phyloP scores from a whole-genome alignment of 2,113 vertebrate genomes.

The Phainopepla nitens region DNA sequence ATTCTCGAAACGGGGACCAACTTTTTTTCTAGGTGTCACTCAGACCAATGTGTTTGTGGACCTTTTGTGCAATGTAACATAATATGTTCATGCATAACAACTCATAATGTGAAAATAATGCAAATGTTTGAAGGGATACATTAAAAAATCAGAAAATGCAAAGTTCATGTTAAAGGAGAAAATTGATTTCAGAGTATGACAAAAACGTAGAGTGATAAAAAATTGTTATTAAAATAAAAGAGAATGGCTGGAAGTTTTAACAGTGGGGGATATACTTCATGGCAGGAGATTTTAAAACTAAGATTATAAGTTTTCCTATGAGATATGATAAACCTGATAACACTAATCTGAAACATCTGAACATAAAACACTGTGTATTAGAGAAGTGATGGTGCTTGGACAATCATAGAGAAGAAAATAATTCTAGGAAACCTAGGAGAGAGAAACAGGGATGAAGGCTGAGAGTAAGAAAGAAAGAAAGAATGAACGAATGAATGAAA shows the following conservation, averaged over 20 bases:
- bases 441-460: neutral
- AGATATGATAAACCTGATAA: neutral
- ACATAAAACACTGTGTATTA: neutral
- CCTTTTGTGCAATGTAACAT: neutral
- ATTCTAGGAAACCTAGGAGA: neutral
- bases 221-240: neutral
- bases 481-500: neutral
- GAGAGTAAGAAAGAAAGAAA: neutral
- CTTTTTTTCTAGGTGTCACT: neutral
- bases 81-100: neutral
- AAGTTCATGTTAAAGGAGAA: neutral
- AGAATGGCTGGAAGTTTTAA: neutral
- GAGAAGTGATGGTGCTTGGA: neutral
- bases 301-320: neutral
- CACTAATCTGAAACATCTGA: neutral
- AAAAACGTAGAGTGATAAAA: neutral
- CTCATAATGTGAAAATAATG: neutral
- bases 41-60: neutral
- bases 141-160: neutral
- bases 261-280: neutral
- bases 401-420: neutral
- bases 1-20: neutral
- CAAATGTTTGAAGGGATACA: neutral
- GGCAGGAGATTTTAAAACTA: neutral
- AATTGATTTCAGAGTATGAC: neutral